Evolutionary conservation across 2,888 invertebrate genomes (phyloP), one percentile per base, ranked within the genome.

Genomic region (Gortyna flavago): DNA sequence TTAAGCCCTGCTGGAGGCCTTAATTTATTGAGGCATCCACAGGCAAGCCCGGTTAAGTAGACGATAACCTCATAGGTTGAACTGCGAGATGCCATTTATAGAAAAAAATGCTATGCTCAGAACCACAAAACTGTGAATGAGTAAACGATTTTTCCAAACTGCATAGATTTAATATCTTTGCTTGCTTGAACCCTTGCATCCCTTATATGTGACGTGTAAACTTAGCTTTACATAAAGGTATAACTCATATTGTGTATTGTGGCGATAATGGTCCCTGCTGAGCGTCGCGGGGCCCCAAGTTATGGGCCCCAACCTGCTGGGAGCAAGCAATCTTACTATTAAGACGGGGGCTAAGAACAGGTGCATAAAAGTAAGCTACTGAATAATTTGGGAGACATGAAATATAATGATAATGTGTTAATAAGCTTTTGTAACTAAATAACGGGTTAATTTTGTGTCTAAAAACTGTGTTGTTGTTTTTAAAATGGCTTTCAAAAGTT

Each of bases 241-340:
- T 88, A 88, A 75, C 61, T 88, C 79, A 87, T 79, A 74, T 79
- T 75, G 77, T 87, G 75, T 83, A 75, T 79, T 78, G 81, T 82
- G 68, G 81, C 65, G 86, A 88, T 90, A 90, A 90, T 89, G 84
- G 86, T 80, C 62, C 90, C 84, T 76, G 83, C 75, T 65, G 88
- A 16, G 88, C 84, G 72, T 85, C 71, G 77, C 77, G 84, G 84
- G 86, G 72, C 70, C 72, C 85, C 79, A 75, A 71, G 74, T 87
- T 90, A 90, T 88, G 78, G 79, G 72, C 67, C 80, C 77, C 74
- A 64, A 54, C 89, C 81, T 75, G 88, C 84, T 82, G 88, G 51
- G 84, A 74, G 68, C 77, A 65, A 80, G 71, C 75, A 75, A 66
- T 74, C 69, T 84, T 72, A 66, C 85, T 89, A 84, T 87, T 85